These are phyloP conservation scores for Scaptomyza reducta DNA, from an alignment of 2,888 invertebrate genomes.

Conservation along the genomic window DNA sequence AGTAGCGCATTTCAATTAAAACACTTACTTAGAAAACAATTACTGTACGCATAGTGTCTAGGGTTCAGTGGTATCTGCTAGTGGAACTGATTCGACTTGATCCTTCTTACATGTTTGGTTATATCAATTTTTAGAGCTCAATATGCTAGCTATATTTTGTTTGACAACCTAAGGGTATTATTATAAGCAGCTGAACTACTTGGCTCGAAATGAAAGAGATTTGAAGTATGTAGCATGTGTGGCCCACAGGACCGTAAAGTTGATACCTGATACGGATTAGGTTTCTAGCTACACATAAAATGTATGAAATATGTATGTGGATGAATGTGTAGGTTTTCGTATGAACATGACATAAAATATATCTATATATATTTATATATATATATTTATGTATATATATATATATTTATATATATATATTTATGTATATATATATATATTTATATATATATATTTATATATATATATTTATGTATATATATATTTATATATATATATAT, in stretches of 20 bases:
- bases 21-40: too few relatives aligned
- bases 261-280: background rate
- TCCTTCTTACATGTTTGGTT: background rate
- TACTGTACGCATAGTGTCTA: too few relatives aligned
- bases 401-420: background rate
- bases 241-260: background rate
- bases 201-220: background rate
- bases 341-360: constrained; percentile 30
- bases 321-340: constrained; percentile 4
- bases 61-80: too few relatives aligned
- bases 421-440: background rate
- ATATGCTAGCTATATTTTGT: background rate
- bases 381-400: constrained; percentile 1
- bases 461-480: constrained; percentile 1
- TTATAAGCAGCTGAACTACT: background rate
- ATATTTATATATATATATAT: too few relatives aligned
- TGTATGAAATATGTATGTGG: background rate
- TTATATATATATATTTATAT: background rate
- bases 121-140: background rate
- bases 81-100: background rate
- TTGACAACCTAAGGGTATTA: background rate
- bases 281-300: constrained; percentile 11
- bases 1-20: too few relatives aligned
- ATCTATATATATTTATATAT: background rate
- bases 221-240: background rate